Evolutionary conservation across 2,888 invertebrate genomes (phyloP).

Genomic region (Onthophagus sagittarius): DNA sequence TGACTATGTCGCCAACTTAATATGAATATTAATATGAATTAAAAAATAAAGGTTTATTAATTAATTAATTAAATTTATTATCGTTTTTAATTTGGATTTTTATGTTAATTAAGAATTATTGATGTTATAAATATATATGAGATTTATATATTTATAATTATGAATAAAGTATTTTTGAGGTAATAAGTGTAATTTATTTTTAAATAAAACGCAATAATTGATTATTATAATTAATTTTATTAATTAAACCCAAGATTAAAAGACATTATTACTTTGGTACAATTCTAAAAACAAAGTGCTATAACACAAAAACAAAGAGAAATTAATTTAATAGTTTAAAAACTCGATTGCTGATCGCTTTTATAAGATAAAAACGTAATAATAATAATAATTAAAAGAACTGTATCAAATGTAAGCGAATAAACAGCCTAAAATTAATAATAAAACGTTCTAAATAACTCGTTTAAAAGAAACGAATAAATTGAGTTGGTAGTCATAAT

Average conservation of each 20-base stretch:
- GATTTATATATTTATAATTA: too few species aligned
- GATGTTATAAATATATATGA: background rate
- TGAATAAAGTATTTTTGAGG: too few species aligned
- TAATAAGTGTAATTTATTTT: too few species aligned
- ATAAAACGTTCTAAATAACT: constrained; percentile 8
- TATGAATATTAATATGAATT: too few species aligned
- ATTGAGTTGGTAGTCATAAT: constrained; percentile 5
- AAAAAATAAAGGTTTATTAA: too few species aligned
- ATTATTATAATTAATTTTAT: constrained; percentile 22
- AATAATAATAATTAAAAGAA: constrained; percentile 12
- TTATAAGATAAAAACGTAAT: constrained; percentile 6
- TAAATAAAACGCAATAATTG: constrained; percentile 11
- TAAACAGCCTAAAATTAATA: constrained; percentile 13
- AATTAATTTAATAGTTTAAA: constrained; percentile 7
- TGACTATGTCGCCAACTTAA: too few species aligned
- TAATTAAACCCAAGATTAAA: constrained; percentile 25
- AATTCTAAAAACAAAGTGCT: constrained; percentile 24
- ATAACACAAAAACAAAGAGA: constrained; percentile 12
- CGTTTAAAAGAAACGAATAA: background rate
- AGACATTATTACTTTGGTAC: constrained; percentile 24
- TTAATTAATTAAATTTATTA: too few species aligned
- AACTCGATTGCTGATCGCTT: background rate
- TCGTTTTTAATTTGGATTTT: too few species aligned
- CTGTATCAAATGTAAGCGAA: constrained; percentile 1
- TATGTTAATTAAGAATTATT: background rate